Percentiles rank a stretch among this genome's conserved stretches.
Conservation (phyloP, 2,113 vertebrate genomes). For the Hippoglossus stenolepis region DNA sequence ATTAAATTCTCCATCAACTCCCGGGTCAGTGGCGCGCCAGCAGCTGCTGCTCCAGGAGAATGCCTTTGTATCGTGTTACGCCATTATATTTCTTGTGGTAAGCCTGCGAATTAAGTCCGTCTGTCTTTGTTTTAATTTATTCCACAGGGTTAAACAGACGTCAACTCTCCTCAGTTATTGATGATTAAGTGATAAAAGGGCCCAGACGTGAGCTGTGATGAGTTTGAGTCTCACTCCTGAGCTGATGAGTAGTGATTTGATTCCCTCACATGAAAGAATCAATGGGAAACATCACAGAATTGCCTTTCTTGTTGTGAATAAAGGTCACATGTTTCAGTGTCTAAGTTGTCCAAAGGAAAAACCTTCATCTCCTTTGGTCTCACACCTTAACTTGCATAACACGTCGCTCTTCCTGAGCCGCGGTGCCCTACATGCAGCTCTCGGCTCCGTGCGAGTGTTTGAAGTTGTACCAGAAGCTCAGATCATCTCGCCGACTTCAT, state of each 20-base stretch:
- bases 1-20: slow-evolving; percentile 75
- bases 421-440: slow-evolving; percentile 38
- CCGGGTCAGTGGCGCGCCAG: slow-evolving; percentile 56
- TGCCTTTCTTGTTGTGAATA: slow-evolving; percentile 6
- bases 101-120: slow-evolving; percentile 65
- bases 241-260: not conserved
- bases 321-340: slow-evolving; percentile 24
- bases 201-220: not conserved
- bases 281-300: not conserved
- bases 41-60: slow-evolving; percentile 74
- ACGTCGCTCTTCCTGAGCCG: slow-evolving; percentile 59
- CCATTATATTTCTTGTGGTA: slow-evolving; percentile 68
- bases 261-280: slow-evolving; percentile 3
- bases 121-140: slow-evolving; percentile 64
- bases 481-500: slow-evolving; percentile 74
- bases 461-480: slow-evolving; percentile 66
- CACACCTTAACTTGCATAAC: slow-evolving; percentile 39
- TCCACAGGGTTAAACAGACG: slow-evolving; percentile 33
- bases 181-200: slow-evolving; percentile 29
- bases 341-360: not conserved
- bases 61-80: slow-evolving; percentile 73
- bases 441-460: slow-evolving; percentile 44
- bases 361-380: not conserved
- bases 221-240: not conserved
- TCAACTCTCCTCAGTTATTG: slow-evolving; percentile 35